Conservation (phyloP, 2,888 invertebrate species). For the Tinea pellionella region DNA sequence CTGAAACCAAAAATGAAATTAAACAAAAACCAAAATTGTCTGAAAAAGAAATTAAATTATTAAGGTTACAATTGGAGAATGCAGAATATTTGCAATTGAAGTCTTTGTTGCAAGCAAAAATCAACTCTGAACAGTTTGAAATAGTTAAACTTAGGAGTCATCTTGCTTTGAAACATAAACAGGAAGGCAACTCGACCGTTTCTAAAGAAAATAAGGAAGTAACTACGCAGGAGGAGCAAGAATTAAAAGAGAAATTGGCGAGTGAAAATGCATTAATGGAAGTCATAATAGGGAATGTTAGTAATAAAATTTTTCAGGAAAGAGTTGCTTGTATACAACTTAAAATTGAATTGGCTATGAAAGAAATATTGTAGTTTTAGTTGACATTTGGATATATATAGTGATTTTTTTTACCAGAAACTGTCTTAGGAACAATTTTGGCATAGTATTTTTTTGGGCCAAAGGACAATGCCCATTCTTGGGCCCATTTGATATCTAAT, state of each 20-base stretch:
- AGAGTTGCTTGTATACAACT: constrained; percentile 77
- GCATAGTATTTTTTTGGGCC: too few species aligned
- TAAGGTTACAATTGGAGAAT: constrained; percentile 74
- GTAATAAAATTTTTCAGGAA: constrained; percentile 79
- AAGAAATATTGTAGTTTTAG: constrained; percentile 48
- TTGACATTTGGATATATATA: neutral
- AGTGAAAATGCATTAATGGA: constrained; percentile 76
- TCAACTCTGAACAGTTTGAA: constrained; percentile 79
- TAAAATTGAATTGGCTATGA: constrained; percentile 76
- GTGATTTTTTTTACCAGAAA: too few species aligned
- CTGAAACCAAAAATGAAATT: constrained; percentile 25
- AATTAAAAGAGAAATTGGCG: constrained; percentile 49
- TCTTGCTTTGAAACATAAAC: constrained; percentile 59
- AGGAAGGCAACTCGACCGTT: constrained; percentile 34
- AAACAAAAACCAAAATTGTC: constrained; percentile 60
- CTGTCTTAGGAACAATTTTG: too few species aligned
- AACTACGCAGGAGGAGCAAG: constrained; percentile 46
- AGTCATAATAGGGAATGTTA: constrained; percentile 74
- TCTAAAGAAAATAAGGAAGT: constrained; percentile 47
- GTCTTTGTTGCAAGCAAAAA: constrained; percentile 74
- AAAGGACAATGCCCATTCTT: too few species aligned
- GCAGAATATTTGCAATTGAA: constrained; percentile 76
- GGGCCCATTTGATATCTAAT: too few species aligned
- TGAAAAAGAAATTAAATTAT: constrained; percentile 67
- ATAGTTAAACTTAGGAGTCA: constrained; percentile 73